Percentiles rank a stretch among this genome's conserved stretches.
Conservation (phyloP, 1,140 invertebrate species). For the Drosophila miranda region DNA sequence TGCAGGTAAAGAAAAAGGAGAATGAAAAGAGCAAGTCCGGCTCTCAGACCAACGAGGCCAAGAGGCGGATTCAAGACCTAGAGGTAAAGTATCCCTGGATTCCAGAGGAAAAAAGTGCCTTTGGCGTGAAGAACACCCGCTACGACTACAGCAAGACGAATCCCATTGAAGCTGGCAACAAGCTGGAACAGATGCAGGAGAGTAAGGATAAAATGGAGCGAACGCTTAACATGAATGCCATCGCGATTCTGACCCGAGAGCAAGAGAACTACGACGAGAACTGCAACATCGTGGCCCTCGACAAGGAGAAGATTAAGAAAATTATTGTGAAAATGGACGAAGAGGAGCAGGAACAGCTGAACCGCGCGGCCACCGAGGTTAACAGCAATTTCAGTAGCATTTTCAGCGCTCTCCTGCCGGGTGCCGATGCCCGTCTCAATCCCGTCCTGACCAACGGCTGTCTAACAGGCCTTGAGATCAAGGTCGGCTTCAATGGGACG, state of each 20-base stretch:
- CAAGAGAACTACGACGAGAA: constrained; percentile 94
- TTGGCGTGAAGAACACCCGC: constrained; percentile 87
- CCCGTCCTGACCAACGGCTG: constrained; percentile 88
- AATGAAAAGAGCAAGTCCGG: too few relatives aligned
- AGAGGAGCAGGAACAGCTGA: constrained; percentile 92
- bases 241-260: constrained; percentile 92
- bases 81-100: constrained; percentile 88
- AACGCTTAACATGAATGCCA: constrained; percentile 92
- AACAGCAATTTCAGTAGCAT: constrained; percentile 98
- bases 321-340: constrained; percentile 94
- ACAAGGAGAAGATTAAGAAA: constrained; percentile 91
- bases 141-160: constrained; percentile 85
- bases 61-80: too few relatives aligned
- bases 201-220: constrained; percentile 89
- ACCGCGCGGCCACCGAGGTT: constrained; percentile 92
- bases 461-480: constrained; percentile 94
- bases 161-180: constrained; percentile 85
- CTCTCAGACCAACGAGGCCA: too few relatives aligned
- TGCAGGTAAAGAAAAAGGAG: too few relatives aligned
- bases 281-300: constrained; percentile 92
- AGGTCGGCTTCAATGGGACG: constrained; percentile 97
- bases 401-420: constrained; percentile 95
- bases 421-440: constrained; percentile 92
- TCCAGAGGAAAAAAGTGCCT: constrained; percentile 89
- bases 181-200: constrained; percentile 86